Conservation (phyloP, 2,888 invertebrate genomes). For the Cremastinae sp. region DNA sequence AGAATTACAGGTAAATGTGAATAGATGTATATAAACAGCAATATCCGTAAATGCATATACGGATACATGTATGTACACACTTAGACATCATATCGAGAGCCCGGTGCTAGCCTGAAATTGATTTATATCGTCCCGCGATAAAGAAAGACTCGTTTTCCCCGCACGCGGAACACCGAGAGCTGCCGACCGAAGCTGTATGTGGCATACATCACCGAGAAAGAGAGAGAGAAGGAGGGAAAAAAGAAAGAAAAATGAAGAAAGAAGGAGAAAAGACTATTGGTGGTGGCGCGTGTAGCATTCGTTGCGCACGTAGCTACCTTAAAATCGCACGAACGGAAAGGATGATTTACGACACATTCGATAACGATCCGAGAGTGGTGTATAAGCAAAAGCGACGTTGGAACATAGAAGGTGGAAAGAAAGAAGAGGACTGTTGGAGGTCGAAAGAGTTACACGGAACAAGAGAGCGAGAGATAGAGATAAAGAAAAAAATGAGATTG, state of each 20-base stretch:
- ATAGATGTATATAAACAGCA: background rate
- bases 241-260: conserved; percentile 11
- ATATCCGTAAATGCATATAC: background rate
- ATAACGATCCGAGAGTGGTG: conserved; percentile 66
- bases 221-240: conserved; percentile 12
- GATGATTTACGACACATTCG: conserved; percentile 70
- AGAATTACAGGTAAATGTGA: conserved; percentile 35
- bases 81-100: conserved; percentile 38
- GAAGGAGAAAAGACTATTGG: conserved; percentile 40
- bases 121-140: conserved; percentile 61
- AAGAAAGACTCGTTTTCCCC: conserved; percentile 60
- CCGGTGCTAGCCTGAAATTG: conserved; percentile 52
- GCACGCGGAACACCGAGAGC: conserved; percentile 45
- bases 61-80: background rate
- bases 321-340: conserved; percentile 61
- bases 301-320: conserved; percentile 61
- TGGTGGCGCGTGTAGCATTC: conserved; percentile 57
- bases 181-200: conserved; percentile 30
- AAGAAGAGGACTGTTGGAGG: conserved; percentile 6
- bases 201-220: conserved; percentile 32
- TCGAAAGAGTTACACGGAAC: conserved; percentile 36
- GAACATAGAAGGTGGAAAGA: conserved; percentile 19
- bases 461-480: conserved; percentile 20
- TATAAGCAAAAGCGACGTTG: conserved; percentile 43
- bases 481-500: background rate